These are phyloP conservation scores for Ammospiza caudacuta DNA, from an alignment of 2,113 vertebrate species.

Conservation along the genomic window DNA sequence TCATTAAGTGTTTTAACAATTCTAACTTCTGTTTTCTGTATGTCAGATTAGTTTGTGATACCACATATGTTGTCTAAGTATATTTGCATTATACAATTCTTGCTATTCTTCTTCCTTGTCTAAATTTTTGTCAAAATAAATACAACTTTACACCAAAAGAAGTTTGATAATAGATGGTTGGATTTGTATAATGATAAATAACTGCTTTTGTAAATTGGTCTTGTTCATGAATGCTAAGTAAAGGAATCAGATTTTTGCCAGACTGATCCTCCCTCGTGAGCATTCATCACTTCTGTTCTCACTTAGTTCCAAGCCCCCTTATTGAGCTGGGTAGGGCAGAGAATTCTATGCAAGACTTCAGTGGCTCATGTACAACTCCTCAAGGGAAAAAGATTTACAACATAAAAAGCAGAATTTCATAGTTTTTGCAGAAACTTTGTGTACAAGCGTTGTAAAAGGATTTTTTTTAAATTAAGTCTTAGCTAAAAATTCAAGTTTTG, in stretches of 20 bases:
- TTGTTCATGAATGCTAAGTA: not conserved
- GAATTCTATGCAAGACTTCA: not conserved
- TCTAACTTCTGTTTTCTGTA: not conserved
- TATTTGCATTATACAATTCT: too few species aligned
- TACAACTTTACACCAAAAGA: not conserved
- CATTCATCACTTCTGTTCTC: not conserved
- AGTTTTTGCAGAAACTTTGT: not conserved
- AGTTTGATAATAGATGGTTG: not conserved
- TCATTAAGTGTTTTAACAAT: not conserved
- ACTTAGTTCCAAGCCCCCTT: not conserved
- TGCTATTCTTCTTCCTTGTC: not conserved
- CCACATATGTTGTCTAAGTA: not conserved
- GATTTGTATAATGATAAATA: not conserved
- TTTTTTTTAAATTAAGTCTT: not conserved
- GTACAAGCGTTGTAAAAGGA: not conserved
- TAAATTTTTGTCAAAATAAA: not conserved
- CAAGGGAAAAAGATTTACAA: not conserved
- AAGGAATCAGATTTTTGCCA: not conserved
- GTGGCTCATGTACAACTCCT: not conserved
- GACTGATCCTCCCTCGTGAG: accelerated
- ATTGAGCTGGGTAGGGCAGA: not conserved
- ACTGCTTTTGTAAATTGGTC: not conserved
- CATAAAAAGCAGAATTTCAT: not conserved
- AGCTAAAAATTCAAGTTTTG: not conserved
- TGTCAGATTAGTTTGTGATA: not conserved